Evolutionary conservation across 2,888 invertebrate species (phyloP).

Genomic region (Apotomis capreana): DNA sequence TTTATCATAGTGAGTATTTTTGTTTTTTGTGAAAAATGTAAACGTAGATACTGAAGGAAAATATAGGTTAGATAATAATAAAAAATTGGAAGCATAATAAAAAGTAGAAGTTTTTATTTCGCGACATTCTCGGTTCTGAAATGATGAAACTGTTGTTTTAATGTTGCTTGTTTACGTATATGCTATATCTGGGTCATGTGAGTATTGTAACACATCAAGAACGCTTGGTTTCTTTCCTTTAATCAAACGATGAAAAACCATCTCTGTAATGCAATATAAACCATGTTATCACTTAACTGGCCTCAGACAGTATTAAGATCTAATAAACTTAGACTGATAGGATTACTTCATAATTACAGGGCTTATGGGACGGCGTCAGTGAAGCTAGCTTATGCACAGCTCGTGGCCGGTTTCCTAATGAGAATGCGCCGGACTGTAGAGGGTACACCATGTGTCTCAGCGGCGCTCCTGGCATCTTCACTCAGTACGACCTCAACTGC

Average conservation of each 20-base stretch:
- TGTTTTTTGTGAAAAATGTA: constrained; percentile 11
- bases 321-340: constrained; percentile 44
- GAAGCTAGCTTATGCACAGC: constrained; percentile 57
- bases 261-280: not conserved
- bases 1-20: constrained; percentile 51
- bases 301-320: not conserved
- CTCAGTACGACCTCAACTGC: constrained; percentile 66
- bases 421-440: constrained; percentile 61
- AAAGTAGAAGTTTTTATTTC: too few relatives aligned
- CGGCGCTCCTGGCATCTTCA: constrained; percentile 56
- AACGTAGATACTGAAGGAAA: not conserved
- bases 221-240: constrained; percentile 14
- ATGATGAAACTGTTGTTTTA: not conserved
- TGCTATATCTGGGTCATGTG: not conserved
- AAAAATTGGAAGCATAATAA: too few relatives aligned
- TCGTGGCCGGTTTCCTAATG: constrained; percentile 68
- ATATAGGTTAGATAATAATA: too few relatives aligned
- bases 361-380: constrained; percentile 56
- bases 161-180: constrained; percentile 4
- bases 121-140: too few relatives aligned
- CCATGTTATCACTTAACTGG: not conserved
- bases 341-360: constrained; percentile 60
- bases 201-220: not conserved
- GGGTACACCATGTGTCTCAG: constrained; percentile 72
- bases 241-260: constrained; percentile 16